Conservation (phyloP, 2,888 invertebrate genomes). For the Apodemia hepburni region DNA sequence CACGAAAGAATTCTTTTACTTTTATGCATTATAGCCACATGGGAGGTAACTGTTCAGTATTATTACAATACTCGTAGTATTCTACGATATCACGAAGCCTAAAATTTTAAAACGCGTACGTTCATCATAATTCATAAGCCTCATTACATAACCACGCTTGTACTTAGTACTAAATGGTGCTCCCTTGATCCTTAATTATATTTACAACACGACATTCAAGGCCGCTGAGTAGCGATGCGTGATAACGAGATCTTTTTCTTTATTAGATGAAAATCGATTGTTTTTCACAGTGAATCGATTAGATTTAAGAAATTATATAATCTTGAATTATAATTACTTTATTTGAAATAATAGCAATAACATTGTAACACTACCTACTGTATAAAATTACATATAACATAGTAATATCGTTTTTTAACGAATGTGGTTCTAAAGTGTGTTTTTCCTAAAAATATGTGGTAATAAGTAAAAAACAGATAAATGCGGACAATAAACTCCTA, state of each 20-base stretch:
- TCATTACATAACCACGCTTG: constrained; percentile 1
- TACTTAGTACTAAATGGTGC: constrained; percentile 24
- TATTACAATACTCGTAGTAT: not conserved
- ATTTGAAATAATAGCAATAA: no score
- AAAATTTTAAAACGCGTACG: constrained; percentile 20
- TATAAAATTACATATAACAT: no score
- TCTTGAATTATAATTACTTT: no score
- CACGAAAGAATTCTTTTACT: not conserved
- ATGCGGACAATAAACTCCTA: no score
- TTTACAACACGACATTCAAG: constrained; percentile 35
- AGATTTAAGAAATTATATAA: no score
- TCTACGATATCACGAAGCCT: constrained; percentile 13
- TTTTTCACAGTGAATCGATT: not conserved
- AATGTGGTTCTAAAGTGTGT: no score
- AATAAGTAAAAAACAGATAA: no score
- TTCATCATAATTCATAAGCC: constrained; percentile 17
- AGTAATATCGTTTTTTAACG: no score
- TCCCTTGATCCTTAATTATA: constrained; percentile 26
- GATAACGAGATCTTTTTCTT: not conserved
- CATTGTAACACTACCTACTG: no score
- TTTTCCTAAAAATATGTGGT: no score
- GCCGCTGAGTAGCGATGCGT: constrained; percentile 31
- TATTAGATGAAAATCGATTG: not conserved
- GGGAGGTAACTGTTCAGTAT: not conserved
- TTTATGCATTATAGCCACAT: not conserved